These are phyloP conservation scores for Dicrurus megarhynchus DNA, from an alignment of 2,113 vertebrate genomes.

Conservation along the genomic window DNA sequence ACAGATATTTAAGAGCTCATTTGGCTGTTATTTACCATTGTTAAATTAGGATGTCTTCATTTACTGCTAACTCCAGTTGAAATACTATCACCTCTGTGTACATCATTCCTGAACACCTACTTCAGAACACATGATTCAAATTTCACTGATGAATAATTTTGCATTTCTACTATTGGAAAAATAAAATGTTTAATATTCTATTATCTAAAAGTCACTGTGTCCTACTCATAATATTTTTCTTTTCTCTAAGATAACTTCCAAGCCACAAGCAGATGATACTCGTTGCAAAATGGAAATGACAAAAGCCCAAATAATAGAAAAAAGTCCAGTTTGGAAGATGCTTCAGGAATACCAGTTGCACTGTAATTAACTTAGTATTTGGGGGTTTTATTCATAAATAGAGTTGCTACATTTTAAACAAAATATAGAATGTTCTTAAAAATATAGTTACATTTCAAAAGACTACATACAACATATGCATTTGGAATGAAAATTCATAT, in stretches of 20 bases:
- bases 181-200: not conserved
- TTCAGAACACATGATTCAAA: not conserved
- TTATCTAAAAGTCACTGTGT: not conserved
- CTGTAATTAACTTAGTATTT: constrained; percentile 21
- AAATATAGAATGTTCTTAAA: constrained; percentile 31
- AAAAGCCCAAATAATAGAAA: constrained; percentile 81
- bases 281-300: constrained; percentile 77
- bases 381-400: constrained; percentile 33
- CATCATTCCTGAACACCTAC: not conserved
- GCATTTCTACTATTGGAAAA: not conserved
- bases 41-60: not conserved
- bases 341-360: constrained; percentile 70
- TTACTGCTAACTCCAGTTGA: not conserved
- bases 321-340: constrained; percentile 85
- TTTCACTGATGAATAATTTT: not conserved
- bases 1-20: not conserved
- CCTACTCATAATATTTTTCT: not conserved
- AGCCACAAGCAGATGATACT: constrained; percentile 77
- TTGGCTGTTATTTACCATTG: not conserved
- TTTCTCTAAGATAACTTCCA: constrained; percentile 81
- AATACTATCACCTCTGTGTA: not conserved
- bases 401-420: constrained; percentile 5
- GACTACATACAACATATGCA: not conserved
- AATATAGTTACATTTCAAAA: constrained; percentile 8
- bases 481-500: not conserved